Evolutionary conservation across 2,797 vertebrate species (phyloP).

Genomic region (Setipinna tenuifilis): DNA sequence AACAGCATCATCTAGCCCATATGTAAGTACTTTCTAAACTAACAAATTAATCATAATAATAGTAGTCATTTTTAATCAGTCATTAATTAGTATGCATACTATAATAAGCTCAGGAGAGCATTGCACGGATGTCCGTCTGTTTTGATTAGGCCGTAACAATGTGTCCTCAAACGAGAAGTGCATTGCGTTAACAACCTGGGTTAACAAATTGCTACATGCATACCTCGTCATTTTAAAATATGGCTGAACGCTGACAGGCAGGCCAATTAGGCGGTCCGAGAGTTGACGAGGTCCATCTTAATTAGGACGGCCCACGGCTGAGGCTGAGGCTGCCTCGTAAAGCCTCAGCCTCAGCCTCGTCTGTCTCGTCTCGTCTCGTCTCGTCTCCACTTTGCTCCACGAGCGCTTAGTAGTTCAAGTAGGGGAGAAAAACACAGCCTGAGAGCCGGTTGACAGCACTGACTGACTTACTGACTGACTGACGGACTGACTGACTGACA

Average conservation of each 20-base stretch:
- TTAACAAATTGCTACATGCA: background rate
- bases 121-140: background rate
- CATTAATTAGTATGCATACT: background rate
- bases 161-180: background rate
- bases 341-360: background rate
- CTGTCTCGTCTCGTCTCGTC: too few relatives aligned
- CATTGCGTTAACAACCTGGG: background rate
- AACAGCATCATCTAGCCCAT: too few relatives aligned
- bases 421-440: background rate
- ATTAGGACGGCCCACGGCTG: background rate
- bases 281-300: background rate
- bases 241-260: background rate
- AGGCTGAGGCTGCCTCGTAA: background rate
- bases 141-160: background rate
- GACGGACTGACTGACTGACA: too few relatives aligned
- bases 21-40: too few relatives aligned
- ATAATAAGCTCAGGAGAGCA: background rate
- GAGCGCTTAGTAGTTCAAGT: background rate
- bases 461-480: too few relatives aligned
- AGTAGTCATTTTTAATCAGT: too few relatives aligned
- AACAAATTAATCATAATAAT: too few relatives aligned
- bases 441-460: background rate
- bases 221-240: constrained; percentile 2
- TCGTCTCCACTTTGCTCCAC: background rate
- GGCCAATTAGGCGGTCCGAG: background rate